Evolutionary conservation across 2,797 vertebrate species (phyloP), one percentile per base, ranked within the genome.

Genomic region (Argyrosomus regius): DNA sequence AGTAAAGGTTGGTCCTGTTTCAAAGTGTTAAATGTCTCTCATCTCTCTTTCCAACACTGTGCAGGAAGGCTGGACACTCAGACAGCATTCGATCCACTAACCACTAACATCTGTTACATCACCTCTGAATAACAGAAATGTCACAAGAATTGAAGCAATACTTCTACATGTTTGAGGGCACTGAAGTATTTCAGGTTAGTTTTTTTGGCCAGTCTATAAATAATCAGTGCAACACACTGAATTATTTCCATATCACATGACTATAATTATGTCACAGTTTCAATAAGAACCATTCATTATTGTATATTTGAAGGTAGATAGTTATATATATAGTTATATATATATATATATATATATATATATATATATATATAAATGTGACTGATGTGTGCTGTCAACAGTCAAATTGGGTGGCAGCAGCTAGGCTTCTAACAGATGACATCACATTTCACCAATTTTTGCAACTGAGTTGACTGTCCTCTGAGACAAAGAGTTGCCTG

Each of bases 1-100:
- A 75, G 46, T 71, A 71, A 60, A 41, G 7, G 10, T 12, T 56
- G 73, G 61, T 41, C 79, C 61, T 31, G 0, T 68, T 66, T 65
- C 0, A 8, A 61, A 28, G 54, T 22, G 24, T 63, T 24, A 74
- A 62, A 63, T 50, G 43, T 68, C 50, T 50, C 20, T 39, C 39
- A 8, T 12, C 48, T 80, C 41, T 24, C 20, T 41, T 64, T 54
- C 17, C 61, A 54, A 10, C 56, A 22, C 41, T 0, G 1, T 64
- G 18, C 60, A 28, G 22, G 52, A 48, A 22, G 28, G 26, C 12
- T 50, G 20, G 60, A 41, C 12, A 0, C 13, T 13, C 78, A 63
- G 72, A 43, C 22, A 20, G 0, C 13, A 57, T 49, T 13, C 0
- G 2, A 49, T 61, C 65, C 58, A 31, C 26, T 24, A 10, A 8